Base-by-base conservation (phyloP, 2,797 vertebrate species). In the Thaleichthys pacificus region DNA sequence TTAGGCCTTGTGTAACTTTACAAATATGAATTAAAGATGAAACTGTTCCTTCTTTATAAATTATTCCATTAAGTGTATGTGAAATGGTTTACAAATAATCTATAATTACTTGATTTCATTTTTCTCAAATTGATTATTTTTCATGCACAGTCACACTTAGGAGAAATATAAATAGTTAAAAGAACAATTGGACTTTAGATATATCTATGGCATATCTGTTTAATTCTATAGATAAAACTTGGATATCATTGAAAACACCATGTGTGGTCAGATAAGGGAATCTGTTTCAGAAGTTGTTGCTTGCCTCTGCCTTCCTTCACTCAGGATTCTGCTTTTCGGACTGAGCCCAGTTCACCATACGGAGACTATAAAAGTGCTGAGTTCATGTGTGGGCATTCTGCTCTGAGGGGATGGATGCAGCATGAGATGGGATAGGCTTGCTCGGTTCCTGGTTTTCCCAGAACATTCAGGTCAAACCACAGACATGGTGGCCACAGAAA, bases 401-500 rank as follows among this genome's bases (percentile, higher is more conserved):
- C 73, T 81, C 60, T 64, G 66, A n/a, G 61, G 65, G 71, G 83
- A 75, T 51, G n/a, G 71, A 75, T 73, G 63, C 49, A 24, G 78
- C 28, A 42, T 35, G 32, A 35, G 32, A 30, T 4, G 28, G 28
- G 85, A 87, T 84, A 74, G 77, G 56, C 83, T 76, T 70, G 63
- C 80, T 68, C 84, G 76, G 54, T 77, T 83, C 76, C 82, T 85
- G 84, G 74, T 85, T 85, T 76, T 67, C 21, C 56, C 79, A 79
- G 84, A 84, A 84, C 76, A 84, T 77, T 81, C 75, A 75, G 84
- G 85, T 89, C 82, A 84, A 80, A 89, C 65, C 75, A 51, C 85
- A 84, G 78, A 88, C 87, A 86, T 91, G 90, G 86, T 79, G 81
- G 81, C 77, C 85, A 80, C 87, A 90, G 89, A 92, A 91, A 92